These are phyloP conservation scores for Accipiter cooperii DNA, from an alignment of 2,113 vertebrate species.

Conservation along the genomic window DNA sequence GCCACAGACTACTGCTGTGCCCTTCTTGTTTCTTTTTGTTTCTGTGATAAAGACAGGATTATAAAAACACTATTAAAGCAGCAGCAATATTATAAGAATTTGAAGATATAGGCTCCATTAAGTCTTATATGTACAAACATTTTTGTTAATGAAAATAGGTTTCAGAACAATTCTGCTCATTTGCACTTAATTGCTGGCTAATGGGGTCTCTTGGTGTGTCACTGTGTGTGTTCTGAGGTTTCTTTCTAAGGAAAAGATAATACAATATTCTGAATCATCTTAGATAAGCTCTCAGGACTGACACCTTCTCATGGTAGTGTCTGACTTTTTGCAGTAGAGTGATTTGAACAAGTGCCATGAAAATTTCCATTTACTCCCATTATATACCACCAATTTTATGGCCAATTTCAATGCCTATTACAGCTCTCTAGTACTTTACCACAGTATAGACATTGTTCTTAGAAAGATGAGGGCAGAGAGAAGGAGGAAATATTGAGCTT, in stretches of 20 bases:
- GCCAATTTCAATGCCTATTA: conserved; percentile 21
- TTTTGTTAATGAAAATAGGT: conserved; percentile 44
- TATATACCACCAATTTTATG: conserved; percentile 41
- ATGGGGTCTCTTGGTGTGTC: conserved; percentile 8
- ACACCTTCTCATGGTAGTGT: background rate
- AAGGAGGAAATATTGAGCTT: background rate
- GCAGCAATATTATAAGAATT: background rate
- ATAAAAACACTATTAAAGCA: background rate
- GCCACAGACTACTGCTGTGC: background rate
- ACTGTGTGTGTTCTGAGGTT: background rate
- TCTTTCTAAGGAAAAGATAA: conserved; percentile 8
- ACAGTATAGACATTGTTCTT: background rate
- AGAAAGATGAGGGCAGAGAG: background rate
- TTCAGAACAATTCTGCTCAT: conserved; percentile 15
- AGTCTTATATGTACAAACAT: conserved; percentile 5
- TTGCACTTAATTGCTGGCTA: conserved; percentile 35
- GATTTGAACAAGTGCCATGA: conserved; percentile 37
- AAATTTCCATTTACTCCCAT: conserved; percentile 32
- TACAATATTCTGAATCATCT: conserved; percentile 20
- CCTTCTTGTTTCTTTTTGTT: background rate
- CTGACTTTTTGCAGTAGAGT: background rate
- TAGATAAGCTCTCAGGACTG: conserved; percentile 1
- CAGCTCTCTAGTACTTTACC: background rate
- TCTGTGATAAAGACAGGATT: background rate
- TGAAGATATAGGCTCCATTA: conserved; percentile 21